Evolutionary conservation across 2,797 vertebrate genomes (phyloP), one percentile per base, ranked within the genome.

Genomic region (Helicolenus hilgendorfi): DNA sequence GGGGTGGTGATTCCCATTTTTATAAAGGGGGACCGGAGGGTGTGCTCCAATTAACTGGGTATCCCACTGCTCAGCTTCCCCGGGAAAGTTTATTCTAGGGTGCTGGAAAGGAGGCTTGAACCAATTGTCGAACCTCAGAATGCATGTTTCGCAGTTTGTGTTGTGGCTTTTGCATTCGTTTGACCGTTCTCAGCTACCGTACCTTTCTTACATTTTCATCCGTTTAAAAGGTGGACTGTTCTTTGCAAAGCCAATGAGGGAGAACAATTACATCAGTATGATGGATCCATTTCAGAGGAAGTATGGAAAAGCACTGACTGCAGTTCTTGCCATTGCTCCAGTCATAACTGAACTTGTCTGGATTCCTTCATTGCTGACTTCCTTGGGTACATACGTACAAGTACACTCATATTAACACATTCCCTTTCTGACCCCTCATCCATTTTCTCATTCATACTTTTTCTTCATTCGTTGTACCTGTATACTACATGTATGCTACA

Each of bases 221-320:
- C 11, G 26, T 64, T 65, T 24, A 38, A 11, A 45, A 68, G 65
- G 69, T 56, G 69, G 69, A 56, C 20, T 72, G 29, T 72, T 72
- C 49, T 72, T 72, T 58, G 53, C 69, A 9, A 72, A 75, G 27
- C 72, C 72, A 75, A 63, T 75, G 72, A 45, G 72, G n/a, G 72
- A 75, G 7, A 63, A 58, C 31, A 56, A 72, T 11, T 72, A 58
- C 31, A 4, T 72, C 69, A 72, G 79, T 20, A 93, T 94, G 91
- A 79, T 93, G 86, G 88, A 92, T 59, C 91, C 92, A 14, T 93
- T 93, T 38, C 74, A 92, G 76, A 82, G 53, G 3, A 93, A 87
- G 33, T 92, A 94, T 35, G 92, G 92, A 18, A 88, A 81, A 59
- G 9, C 6, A 11, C 60, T 89, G 35, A 87, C 79, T 15, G 81